Evolutionary conservation across 2,113 vertebrate genomes (phyloP), one percentile per base, ranked within the genome.

Genomic region (Synodontis membranacea): DNA sequence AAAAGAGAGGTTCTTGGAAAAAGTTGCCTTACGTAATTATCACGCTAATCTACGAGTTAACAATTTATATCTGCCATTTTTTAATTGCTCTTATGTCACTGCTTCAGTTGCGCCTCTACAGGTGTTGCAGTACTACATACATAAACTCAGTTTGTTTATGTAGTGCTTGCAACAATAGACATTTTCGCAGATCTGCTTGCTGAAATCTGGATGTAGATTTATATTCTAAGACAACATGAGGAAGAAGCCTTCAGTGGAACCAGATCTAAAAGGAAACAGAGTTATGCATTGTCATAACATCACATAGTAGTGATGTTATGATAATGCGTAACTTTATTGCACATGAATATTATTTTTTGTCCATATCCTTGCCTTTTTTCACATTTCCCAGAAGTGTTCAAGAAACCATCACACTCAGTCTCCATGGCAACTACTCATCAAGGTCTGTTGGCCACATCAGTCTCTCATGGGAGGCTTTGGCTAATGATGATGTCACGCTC

Each of bases 361-460:
- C 34, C n/a, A 37, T 44, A 84, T 10, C 39, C 15, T 25, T 58
- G 70, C 19, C 25, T 64, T 46, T 50, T 42, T 84, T 52, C 42
- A 50, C 28, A 76, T 50, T 64, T 31, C 58, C 64, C 44, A 64
- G 34, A 85, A 50, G 56, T 66, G 46, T 62, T 64, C 46, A 60
- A 76, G 83, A 86, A 80, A 60, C 34, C 19, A 42, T 76, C 84
- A 84, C 82, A 87, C 34, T 85, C 62, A 56, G 86, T 91, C 88
- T 85, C 90, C 90, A 91, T 91, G 84, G 84, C 87, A 89, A 91
- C 90, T 72, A 39, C 82, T 79, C 78, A 84, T 89, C 82, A 88
- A 86, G 84, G 87, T 86, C 82, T 68, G 6, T n/a, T 54, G 83
- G 82, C 82, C 76, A 11, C 31, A 56, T 46, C 42, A 60, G 75